Evolutionary conservation across 2,888 invertebrate genomes (phyloP), one percentile per base, ranked within the genome.

Genomic region (Helobdella robusta): DNA sequence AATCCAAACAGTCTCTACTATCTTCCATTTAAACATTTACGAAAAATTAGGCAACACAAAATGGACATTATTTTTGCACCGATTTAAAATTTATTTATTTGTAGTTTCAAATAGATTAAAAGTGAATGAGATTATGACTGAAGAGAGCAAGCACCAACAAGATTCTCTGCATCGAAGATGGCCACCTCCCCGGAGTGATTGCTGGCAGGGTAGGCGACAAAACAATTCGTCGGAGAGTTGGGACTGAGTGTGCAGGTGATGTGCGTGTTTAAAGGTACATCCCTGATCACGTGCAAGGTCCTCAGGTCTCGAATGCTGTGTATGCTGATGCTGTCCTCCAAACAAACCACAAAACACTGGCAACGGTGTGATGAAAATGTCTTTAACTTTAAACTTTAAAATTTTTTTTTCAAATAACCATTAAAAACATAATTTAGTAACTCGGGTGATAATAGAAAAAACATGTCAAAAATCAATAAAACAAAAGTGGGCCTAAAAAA

Each of bases 191-290:
- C 62, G 18, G 28, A 50, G 28, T 62, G 62, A 34, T 62, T 62
- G 50, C 46, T 62, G 20, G 44, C 44, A n/a, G 62, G 48, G 30
- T 62, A 62, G 32, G 62, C 62, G 3, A 62, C 34, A 35, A 40
- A 46, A 32, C 30, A 32, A 15, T 56, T 28, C 5, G 48, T 30
- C n/a, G 54, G 25, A 2, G 50, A n/a, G 25, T 36, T 20, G 32
- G 62, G 50, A 8, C 50, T 50, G 32, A 62, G 62, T 11, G 48
- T 15, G 18, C 48, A 32, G 46, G 62, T 40, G 62, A 50, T 15
- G 30, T 62, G 44, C n/a, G 62, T 62, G 32, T 62, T 40, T n/a
- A 62, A 50, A 8, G 62, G 62, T 20, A 62, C 50, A 30, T 62
- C 62, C 62, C 28, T 46, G 62, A 62, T 62, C 32, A 50, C 50